phyloP scores from a whole-genome alignment of 1,140 invertebrate genomes.

The Akabosia matsudoensis region DNA sequence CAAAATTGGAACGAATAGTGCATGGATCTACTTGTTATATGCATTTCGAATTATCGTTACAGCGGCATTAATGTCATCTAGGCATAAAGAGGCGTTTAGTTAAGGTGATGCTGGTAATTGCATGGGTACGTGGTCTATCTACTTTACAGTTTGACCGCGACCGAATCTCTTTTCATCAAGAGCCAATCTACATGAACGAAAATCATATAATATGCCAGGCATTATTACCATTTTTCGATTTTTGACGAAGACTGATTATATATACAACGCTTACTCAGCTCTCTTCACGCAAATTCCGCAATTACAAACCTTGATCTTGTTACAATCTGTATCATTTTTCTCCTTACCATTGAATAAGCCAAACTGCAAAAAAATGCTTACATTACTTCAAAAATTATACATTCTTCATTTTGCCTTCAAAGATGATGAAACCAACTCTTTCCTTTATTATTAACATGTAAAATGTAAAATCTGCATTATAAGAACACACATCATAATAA shows the following conservation, averaged over 20 bases:
- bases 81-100: neutral
- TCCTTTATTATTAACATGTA: slow-evolving; percentile 3
- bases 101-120: neutral
- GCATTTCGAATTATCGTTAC: neutral
- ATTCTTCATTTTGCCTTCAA: neutral
- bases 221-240: neutral
- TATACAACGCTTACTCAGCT: neutral
- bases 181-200: too few species aligned
- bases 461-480: slow-evolving; percentile 5
- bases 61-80: neutral
- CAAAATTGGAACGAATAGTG: neutral
- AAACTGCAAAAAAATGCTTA: neutral
- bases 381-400: neutral
- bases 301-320: neutral
- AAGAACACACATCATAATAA: neutral
- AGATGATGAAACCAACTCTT: neutral
- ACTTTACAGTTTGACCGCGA: neutral
- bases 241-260: slow-evolving; percentile 9
- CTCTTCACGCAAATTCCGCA: neutral
- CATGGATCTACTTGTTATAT: neutral
- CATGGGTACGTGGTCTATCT: too few species aligned
- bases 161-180: neutral
- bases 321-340: neutral
- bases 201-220: too few species aligned
- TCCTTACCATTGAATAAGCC: neutral